phyloP scores from a whole-genome alignment of 2,113 vertebrate genomes.

The Tautogolabrus adspersus region DNA sequence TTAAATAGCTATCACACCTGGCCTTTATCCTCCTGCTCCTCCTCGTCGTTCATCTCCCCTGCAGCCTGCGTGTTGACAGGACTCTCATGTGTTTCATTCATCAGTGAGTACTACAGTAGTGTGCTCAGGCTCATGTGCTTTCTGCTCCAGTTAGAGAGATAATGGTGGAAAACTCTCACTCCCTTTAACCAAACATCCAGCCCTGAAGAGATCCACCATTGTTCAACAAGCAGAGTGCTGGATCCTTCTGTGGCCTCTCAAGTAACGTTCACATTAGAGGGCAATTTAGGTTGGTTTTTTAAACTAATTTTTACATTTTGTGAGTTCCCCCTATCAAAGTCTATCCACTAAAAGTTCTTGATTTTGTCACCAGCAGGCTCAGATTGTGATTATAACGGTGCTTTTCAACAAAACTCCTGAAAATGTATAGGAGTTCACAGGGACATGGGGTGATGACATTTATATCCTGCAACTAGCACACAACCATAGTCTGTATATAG shows the following conservation, averaged over 20 bases:
- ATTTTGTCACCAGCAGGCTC: too few species aligned
- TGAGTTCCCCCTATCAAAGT: too few species aligned
- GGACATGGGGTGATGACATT: too few species aligned
- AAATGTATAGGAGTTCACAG: too few species aligned
- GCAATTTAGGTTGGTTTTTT: too few species aligned
- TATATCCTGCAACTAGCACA: too few species aligned
- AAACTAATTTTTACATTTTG: too few species aligned
- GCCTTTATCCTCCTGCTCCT: neutral
- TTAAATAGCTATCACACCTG: neutral
- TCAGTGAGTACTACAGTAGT: constrained; percentile 40
- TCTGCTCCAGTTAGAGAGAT: constrained; percentile 51
- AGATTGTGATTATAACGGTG: too few species aligned
- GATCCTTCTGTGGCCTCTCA: neutral
- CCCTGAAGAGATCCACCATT: constrained; percentile 33
- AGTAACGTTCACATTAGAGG: neutral
- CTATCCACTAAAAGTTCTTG: too few species aligned
- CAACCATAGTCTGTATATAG: too few species aligned
- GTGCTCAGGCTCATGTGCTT: constrained; percentile 47
- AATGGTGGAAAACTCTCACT: constrained; percentile 41
- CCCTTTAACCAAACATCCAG: constrained; percentile 59
- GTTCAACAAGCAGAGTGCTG: constrained; percentile 15
- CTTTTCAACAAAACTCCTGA: too few species aligned
- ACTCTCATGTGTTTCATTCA: constrained; percentile 44
- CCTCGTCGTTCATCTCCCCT: neutral
- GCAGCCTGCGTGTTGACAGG: constrained; percentile 29